These are phyloP conservation scores for Laticauda colubrina DNA, from an alignment of 2,113 vertebrate genomes.

Conservation along the genomic window DNA sequence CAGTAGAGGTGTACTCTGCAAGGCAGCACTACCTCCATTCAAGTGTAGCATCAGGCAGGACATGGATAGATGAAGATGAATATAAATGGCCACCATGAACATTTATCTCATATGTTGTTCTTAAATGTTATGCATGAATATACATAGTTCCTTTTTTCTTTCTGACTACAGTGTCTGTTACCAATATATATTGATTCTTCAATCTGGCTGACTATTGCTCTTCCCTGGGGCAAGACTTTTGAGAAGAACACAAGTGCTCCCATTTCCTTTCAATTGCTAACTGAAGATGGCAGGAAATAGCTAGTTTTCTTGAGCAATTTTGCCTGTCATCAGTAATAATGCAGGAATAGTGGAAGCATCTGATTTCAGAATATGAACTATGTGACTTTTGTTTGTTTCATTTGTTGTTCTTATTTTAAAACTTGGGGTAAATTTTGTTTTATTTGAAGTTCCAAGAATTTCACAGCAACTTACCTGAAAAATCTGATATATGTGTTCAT, in stretches of 20 bases:
- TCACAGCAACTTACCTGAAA: constrained; percentile 24
- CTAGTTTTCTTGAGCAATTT: constrained; percentile 26
- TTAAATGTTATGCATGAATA: neutral
- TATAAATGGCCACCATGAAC: neutral
- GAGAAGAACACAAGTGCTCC: neutral
- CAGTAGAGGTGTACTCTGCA: neutral
- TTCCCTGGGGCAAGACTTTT: constrained; percentile 6
- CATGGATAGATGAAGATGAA: neutral
- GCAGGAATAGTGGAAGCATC: neutral
- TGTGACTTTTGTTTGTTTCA: neutral
- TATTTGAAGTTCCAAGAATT: neutral
- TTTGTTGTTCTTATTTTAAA: neutral
- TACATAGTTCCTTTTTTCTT: neutral
- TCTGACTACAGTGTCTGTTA: neutral
- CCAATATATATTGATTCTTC: neutral
- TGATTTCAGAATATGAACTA: constrained; percentile 5
- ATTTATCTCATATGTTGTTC: neutral
- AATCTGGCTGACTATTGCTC: neutral
- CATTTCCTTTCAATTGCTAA: neutral
- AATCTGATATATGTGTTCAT: constrained; percentile 21
- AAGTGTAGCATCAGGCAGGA: neutral
- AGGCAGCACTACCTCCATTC: neutral
- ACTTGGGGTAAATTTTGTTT: neutral
- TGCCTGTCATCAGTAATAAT: neutral
- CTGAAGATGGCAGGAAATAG: constrained; percentile 15